Evolutionary conservation across 30 jellyfish, hydroid and myxozoan species (phyloP), one percentile per base, ranked within the genome.

Genomic region (Clytia hemisphaerica): DNA sequence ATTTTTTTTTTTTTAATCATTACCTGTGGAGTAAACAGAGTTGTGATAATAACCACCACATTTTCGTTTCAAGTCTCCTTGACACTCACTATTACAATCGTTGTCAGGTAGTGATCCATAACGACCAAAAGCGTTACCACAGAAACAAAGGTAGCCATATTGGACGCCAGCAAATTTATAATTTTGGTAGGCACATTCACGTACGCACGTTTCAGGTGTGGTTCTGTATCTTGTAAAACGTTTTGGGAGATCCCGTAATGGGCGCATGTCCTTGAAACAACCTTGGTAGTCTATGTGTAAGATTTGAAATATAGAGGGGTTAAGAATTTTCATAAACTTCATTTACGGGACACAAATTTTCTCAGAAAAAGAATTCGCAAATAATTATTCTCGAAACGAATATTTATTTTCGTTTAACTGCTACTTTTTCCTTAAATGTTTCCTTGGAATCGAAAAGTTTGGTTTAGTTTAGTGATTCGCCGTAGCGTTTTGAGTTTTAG

Each of bases 1-100:
- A 18, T n/a, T 29, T 7, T 19, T 12, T 4, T 10, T 21, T 14
- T 12, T 18, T 22, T 27, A 58, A 49, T 4, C 29, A 10, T 42
- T 46, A 84, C 95, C 95, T 22, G 67, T 62, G 2, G 95, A 71
- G 40, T 84, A 84, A 6, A 84, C 89, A 48, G 95, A 78, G 45
- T 84, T 84, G 45, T 84, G 95, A 93, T 93, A 84, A 72, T 76
- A 84, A 35, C 93, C 95, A 10, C 95, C 95, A 53, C 95, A 84
- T 10, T 80, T 64, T 33, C 92, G 65, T 29, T 76, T 84, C 30
- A 61, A 38, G 59, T 84, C 95, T 2, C 95, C 95, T 30, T 58
- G 77, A 58, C 95, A 84, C n/a, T 80, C 31, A 19, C 88, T 50
- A 48, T 84, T 84, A 50, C 95, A 84, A 45, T 34, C 79, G 0